Evolutionary conservation across 2,797 vertebrate genomes (phyloP).

Genomic region (Pogonophryne albipinna): DNA sequence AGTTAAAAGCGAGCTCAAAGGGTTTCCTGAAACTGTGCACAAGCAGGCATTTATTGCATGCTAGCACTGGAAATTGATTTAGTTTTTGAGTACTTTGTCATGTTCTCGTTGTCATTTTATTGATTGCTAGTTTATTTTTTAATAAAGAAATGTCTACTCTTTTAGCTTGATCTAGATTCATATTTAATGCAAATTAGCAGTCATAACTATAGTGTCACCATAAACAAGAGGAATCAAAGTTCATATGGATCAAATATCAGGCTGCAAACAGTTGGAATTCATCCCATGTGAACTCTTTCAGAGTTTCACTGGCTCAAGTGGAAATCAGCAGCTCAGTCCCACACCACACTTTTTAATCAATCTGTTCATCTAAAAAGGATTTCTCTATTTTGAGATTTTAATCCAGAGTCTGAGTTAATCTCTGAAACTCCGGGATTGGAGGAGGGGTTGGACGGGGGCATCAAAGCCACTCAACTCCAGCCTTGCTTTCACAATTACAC

Average conservation of each 20-base stretch:
- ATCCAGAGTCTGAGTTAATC: slow-evolving; percentile 85
- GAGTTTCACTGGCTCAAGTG: slow-evolving; percentile 10
- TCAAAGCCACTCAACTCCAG: slow-evolving; percentile 78
- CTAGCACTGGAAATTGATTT: background rate
- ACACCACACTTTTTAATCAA: slow-evolving; percentile 79
- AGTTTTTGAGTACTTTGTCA: background rate
- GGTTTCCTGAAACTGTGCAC: background rate
- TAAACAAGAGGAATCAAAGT: background rate
- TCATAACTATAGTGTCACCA: background rate
- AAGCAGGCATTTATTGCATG: background rate
- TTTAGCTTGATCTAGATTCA: too few relatives aligned
- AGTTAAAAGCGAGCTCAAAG: background rate
- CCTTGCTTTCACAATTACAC: slow-evolving; percentile 73
- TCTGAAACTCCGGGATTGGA: slow-evolving; percentile 80
- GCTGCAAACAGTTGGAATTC: background rate
- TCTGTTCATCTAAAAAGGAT: slow-evolving; percentile 83
- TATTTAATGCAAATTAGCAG: too few relatives aligned
- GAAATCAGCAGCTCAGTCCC: slow-evolving; percentile 50
- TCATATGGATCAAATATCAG: background rate
- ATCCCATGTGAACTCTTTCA: background rate
- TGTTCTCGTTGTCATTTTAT: background rate
- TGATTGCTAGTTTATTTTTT: too few relatives aligned
- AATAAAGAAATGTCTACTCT: too few relatives aligned
- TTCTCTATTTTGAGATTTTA: slow-evolving; percentile 87
- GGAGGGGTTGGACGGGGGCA: slow-evolving; percentile 62